Evolutionary conservation across 2,113 vertebrate species (phyloP).

Genomic region (Orthonyx spaldingii): DNA sequence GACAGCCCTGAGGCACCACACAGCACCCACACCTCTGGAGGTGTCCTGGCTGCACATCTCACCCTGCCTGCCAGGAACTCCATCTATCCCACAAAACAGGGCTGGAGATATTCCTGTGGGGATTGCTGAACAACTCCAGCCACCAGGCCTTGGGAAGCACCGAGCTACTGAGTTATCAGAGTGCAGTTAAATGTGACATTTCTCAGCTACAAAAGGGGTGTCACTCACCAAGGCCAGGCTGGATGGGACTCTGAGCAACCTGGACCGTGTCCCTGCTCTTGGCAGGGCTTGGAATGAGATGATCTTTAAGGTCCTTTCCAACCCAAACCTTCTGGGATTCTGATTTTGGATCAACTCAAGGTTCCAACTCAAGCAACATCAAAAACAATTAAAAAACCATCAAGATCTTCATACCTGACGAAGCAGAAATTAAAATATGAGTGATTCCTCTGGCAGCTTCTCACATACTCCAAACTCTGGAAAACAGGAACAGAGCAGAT

Average conservation of each 20-base stretch:
- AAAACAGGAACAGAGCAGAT: not conserved
- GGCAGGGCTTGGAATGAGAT: not conserved
- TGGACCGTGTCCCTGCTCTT: not conserved
- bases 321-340: not conserved
- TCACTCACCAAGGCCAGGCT: not conserved
- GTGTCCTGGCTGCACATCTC: not conserved
- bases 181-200: not conserved
- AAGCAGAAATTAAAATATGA: not conserved
- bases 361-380: not conserved
- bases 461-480: not conserved
- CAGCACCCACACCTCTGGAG: not conserved
- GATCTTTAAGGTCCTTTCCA: not conserved
- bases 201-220: not conserved
- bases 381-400: not conserved
- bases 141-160: not conserved
- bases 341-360: not conserved
- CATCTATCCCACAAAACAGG: not conserved
- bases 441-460: not conserved
- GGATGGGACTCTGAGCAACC: not conserved
- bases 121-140: not conserved
- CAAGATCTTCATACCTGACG: not conserved
- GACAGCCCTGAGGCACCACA: not conserved
- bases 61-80: not conserved
- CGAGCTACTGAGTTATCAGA: fast-evolving
- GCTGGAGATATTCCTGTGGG: not conserved